Conservation (phyloP, 1,140 invertebrate genomes). For the Euura lappo region DNA sequence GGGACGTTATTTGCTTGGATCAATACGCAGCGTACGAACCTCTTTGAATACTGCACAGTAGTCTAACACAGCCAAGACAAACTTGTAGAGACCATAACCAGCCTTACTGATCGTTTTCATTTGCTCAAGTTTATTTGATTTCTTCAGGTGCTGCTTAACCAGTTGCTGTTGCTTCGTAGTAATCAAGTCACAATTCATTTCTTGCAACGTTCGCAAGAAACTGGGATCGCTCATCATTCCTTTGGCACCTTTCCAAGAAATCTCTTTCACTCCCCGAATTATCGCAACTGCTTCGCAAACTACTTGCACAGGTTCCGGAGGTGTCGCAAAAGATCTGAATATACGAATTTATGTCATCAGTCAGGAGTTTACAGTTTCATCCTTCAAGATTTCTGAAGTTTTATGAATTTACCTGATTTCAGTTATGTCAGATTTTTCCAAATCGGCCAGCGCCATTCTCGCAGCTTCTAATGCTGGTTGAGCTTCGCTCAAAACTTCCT, state of each 20-base stretch:
- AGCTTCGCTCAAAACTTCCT: slow-evolving; percentile 77
- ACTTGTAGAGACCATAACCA: slow-evolving; percentile 83
- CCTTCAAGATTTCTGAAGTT: not conserved
- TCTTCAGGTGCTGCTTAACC: slow-evolving; percentile 75
- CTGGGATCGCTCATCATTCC: slow-evolving; percentile 89
- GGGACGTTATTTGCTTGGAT: not conserved
- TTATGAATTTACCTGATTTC: slow-evolving; percentile 71
- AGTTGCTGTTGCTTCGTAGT: slow-evolving; percentile 74
- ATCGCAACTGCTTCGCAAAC: slow-evolving; percentile 89
- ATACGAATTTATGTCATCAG: not conserved
- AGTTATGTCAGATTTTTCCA: slow-evolving; percentile 89
- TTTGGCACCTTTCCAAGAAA: slow-evolving; percentile 89
- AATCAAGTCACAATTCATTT: slow-evolving; percentile 85
- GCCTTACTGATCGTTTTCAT: slow-evolving; percentile 81
- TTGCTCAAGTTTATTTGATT: slow-evolving; percentile 72
- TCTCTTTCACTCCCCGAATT: slow-evolving; percentile 79
- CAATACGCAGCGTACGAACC: slow-evolving; percentile 48
- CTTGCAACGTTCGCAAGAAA: slow-evolving; percentile 79
- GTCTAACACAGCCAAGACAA: slow-evolving; percentile 83
- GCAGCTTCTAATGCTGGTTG: slow-evolving; percentile 84
- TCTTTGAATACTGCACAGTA: slow-evolving; percentile 86
- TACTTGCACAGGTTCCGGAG: slow-evolving; percentile 84
- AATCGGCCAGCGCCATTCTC: slow-evolving; percentile 74
- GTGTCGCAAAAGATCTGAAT: slow-evolving; percentile 83
- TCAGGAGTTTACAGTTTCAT: not conserved